Conservation (phyloP, 2,888 invertebrate genomes). For the Phrixothrix hirtus region DNA sequence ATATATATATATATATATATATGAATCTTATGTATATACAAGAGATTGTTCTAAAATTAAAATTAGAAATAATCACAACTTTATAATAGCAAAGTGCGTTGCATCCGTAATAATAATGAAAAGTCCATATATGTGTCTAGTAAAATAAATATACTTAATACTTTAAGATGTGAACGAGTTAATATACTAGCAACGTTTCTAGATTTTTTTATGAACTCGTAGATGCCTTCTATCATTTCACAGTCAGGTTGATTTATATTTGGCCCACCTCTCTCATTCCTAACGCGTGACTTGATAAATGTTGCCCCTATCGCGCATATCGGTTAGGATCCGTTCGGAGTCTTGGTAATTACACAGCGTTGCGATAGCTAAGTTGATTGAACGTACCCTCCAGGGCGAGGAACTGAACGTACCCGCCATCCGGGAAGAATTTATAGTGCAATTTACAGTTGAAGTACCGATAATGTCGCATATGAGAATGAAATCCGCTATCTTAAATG, state of each 20-base stretch:
- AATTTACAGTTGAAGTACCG: constrained; percentile 41
- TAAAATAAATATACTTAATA: no score
- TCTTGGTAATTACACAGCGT: constrained; percentile 46
- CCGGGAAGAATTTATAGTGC: constrained; percentile 41
- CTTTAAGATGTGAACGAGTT: no score
- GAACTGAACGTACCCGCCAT: constrained; percentile 39
- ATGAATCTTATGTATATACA: background rate
- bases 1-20: background rate
- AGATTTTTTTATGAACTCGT: no score
- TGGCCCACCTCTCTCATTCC: constrained; percentile 35
- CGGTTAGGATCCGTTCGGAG: constrained; percentile 35
- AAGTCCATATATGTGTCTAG: no score
- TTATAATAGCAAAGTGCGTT: no score
- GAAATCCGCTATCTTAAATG: constrained; percentile 30
- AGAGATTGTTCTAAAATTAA: background rate
- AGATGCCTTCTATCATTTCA: constrained; percentile 18
- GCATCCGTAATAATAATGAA: no score
- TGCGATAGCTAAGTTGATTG: constrained; percentile 46
- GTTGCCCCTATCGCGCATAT: constrained; percentile 35
- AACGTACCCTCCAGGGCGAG: constrained; percentile 44
- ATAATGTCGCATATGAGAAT: constrained; percentile 39
- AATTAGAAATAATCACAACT: no score
- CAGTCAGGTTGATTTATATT: constrained; percentile 32
- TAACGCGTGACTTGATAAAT: constrained; percentile 38
- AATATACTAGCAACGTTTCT: no score